A percentile compares a stretch with the other conserved stretches of the same genome.
phyloP scores from a whole-genome alignment of 64 coral and sea anemone species.

The Montipora sp. region DNA sequence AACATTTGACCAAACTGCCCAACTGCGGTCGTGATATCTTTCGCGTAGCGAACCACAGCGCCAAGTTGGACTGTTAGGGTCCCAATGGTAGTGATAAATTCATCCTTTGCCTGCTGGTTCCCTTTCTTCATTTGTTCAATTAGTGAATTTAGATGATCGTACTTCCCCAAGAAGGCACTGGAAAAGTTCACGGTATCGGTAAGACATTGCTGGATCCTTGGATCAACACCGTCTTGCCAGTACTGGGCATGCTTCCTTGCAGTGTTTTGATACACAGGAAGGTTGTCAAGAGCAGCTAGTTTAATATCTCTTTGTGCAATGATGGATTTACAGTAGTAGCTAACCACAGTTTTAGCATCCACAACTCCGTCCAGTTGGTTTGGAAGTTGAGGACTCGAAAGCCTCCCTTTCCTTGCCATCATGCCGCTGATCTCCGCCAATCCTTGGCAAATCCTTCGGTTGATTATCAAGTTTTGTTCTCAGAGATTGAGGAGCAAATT shows the following conservation, averaged over 20 bases:
- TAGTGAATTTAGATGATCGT: constrained; percentile 9
- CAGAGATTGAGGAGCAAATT: not conserved
- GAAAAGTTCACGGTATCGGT: constrained; percentile 42
- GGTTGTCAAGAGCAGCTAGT: constrained; percentile 38
- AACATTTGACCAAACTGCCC: constrained; percentile 22
- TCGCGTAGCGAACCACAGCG: not conserved
- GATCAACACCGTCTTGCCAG: constrained; percentile 64
- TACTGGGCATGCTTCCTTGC: constrained; percentile 62
- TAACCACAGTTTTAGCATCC: constrained; percentile 54
- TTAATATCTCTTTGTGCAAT: constrained; percentile 63
- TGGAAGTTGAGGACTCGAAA: constrained; percentile 46
- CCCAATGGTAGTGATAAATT: constrained; percentile 27
- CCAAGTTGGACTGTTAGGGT: constrained; percentile 30
- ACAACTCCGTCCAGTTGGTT: constrained; percentile 42
- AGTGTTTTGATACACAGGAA: constrained; percentile 47
- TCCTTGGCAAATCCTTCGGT: not conserved
- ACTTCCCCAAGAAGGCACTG: constrained; percentile 48
- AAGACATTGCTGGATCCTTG: constrained; percentile 17
- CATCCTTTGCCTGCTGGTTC: constrained; percentile 39
- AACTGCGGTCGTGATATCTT: constrained; percentile 26
- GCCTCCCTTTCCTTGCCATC: constrained; percentile 15
- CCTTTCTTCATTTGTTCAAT: constrained; percentile 40
- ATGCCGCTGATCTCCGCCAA: not conserved
- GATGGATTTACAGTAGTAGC: constrained; percentile 55
- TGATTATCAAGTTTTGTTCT: not conserved